Conservation (phyloP, 2,888 invertebrate species). For the Mylabris sibirica region DNA sequence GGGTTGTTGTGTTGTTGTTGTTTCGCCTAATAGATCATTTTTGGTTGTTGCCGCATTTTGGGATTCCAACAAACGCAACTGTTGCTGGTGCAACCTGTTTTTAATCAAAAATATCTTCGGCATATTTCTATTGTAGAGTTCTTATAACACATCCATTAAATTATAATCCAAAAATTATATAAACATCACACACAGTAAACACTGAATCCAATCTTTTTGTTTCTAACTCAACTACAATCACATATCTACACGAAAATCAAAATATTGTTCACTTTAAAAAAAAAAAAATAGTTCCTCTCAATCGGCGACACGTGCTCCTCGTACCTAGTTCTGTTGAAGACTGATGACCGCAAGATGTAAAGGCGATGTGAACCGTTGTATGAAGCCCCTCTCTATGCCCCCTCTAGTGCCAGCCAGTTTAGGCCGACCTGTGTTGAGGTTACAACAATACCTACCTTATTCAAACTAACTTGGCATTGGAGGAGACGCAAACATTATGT, state of each 20-base stretch:
- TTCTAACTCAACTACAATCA: too few relatives aligned
- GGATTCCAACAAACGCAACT: constrained; percentile 81
- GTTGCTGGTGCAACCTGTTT: constrained; percentile 91
- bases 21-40: constrained; percentile 63
- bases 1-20: constrained; percentile 18
- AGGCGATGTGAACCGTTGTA: constrained; percentile 57
- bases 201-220: too few relatives aligned
- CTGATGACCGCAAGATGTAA: constrained; percentile 61
- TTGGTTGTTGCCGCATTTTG: constrained; percentile 77
- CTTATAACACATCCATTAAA: constrained; percentile 23
- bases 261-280: constrained; percentile 20
- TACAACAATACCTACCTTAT: constrained; percentile 46
- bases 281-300: background rate
- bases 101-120: constrained; percentile 94
- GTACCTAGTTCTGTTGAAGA: constrained; percentile 57
- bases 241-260: background rate
- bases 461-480: constrained; percentile 56
- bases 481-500: constrained; percentile 38
- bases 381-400: constrained; percentile 49
- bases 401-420: constrained; percentile 44
- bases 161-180: constrained; percentile 25
- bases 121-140: constrained; percentile 65
- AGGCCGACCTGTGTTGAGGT: constrained; percentile 55
- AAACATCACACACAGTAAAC: constrained; percentile 19
- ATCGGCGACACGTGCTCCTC: constrained; percentile 43